phyloP scores from a whole-genome alignment of 1,140 invertebrate genomes.

The Brachionus asplanchnoidis region DNA sequence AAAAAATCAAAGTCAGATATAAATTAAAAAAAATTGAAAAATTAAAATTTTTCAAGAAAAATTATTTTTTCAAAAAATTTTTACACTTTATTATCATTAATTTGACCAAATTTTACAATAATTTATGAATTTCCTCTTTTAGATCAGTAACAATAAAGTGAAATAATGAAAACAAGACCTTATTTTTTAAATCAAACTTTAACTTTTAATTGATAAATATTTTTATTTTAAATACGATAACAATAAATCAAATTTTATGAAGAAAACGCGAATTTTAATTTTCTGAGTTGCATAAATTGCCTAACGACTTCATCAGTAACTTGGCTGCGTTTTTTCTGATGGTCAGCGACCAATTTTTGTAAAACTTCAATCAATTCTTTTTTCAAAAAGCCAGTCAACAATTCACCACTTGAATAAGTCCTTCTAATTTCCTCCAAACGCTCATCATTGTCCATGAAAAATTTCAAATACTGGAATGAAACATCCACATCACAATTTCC shows the following conservation, averaged over 20 bases:
- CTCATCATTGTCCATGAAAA: slow-evolving; percentile 91
- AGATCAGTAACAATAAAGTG: too few species aligned
- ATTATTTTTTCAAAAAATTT: too few species aligned
- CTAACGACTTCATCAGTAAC: slow-evolving; percentile 77
- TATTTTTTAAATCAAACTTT: too few species aligned
- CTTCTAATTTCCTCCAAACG: slow-evolving; percentile 73
- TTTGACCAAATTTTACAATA: too few species aligned
- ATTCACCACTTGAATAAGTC: slow-evolving; percentile 78
- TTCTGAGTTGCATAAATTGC: slow-evolving; percentile 76
- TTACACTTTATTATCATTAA: too few species aligned
- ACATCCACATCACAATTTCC: slow-evolving; percentile 94
- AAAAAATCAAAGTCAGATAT: too few species aligned
- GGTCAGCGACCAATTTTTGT: slow-evolving; percentile 70
- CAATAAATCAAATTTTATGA: not conserved
- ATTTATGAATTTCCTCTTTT: too few species aligned
- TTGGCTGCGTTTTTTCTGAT: slow-evolving; percentile 72
- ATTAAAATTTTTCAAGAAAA: too few species aligned
- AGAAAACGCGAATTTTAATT: slow-evolving; percentile 62
- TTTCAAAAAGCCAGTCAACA: slow-evolving; percentile 90
- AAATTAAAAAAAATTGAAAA: too few species aligned
- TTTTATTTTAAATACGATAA: too few species aligned
- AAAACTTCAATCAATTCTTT: slow-evolving; percentile 75
- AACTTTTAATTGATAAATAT: not conserved
- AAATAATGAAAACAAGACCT: too few species aligned
- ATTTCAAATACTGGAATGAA: slow-evolving; percentile 87